Conservation (phyloP, 53 echinoderm and acorn worm genomes). For the Patiria pectinifera region DNA sequence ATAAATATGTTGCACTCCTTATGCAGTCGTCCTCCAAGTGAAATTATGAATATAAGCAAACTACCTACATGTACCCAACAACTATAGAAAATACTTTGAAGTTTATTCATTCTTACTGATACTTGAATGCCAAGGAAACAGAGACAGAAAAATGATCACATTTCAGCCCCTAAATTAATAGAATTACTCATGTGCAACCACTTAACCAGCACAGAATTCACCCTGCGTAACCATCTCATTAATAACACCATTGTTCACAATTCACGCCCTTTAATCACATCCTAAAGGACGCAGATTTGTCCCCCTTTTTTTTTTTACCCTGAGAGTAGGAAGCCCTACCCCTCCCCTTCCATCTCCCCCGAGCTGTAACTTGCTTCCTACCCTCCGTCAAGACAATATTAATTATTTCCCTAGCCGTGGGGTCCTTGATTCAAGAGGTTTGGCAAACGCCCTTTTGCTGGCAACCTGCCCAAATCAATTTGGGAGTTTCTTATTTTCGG, state of each 20-base stretch:
- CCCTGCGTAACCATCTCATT: too few relatives aligned
- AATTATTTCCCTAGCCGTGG: slow-evolving; percentile 17
- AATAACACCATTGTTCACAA: neutral
- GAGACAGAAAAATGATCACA: too few relatives aligned
- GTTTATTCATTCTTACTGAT: too few relatives aligned
- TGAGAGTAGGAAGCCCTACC: neutral
- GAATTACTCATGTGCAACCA: too few relatives aligned
- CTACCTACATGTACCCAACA: too few relatives aligned
- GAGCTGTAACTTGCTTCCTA: slow-evolving; percentile 24
- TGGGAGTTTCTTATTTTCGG: neutral
- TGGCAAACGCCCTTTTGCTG: slow-evolving; percentile 1
- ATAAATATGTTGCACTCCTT: too few relatives aligned
- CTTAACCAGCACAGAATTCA: too few relatives aligned
- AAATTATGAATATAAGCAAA: too few relatives aligned
- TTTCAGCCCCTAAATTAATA: too few relatives aligned
- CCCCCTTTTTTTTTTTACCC: neutral
- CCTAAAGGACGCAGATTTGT: neutral
- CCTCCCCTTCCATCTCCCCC: neutral
- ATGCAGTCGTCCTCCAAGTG: too few relatives aligned
- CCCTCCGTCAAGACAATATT: neutral
- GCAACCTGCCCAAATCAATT: neutral
- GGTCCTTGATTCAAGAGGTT: slow-evolving; percentile 1
- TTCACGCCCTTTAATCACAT: neutral
- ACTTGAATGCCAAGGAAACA: too few relatives aligned
- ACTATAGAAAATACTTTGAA: too few relatives aligned